Evolutionary conservation across 1,140 invertebrate species (phyloP).

Genomic region (Ostrea edulis): DNA sequence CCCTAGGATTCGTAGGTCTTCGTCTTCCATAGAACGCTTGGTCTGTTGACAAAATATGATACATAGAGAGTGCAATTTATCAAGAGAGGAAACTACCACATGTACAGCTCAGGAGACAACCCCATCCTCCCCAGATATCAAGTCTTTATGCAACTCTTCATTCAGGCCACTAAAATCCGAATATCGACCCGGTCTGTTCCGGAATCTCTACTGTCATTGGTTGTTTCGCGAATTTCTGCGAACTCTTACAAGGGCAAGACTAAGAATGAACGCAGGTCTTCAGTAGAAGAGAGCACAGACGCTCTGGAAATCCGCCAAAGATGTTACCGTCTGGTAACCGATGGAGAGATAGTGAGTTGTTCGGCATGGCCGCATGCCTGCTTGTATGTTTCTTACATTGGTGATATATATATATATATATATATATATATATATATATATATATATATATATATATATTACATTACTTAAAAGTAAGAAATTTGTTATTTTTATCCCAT

Average conservation of each 20-base stretch:
- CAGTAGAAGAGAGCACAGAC: neutral
- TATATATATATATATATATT: too few species aligned
- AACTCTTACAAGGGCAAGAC: slow-evolving; percentile 36
- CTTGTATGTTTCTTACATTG: neutral
- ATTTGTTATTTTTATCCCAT: neutral
- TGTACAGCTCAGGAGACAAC: neutral
- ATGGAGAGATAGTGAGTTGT: neutral
- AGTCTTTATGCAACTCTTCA: slow-evolving; percentile 33
- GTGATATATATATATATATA: too few species aligned
- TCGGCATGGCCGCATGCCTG: neutral
- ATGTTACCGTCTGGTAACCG: neutral
- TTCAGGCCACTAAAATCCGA: slow-evolving; percentile 38
- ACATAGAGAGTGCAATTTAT: neutral
- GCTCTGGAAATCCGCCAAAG: neutral
- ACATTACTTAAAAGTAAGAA: neutral
- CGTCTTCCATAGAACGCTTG: too few species aligned
- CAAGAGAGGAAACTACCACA: neutral
- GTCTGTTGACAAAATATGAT: too few species aligned
- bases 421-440: too few species aligned
- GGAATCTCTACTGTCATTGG: slow-evolving; percentile 34
- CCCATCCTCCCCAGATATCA: neutral
- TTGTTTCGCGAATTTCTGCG: slow-evolving; percentile 27
- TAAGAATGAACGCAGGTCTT: slow-evolving; percentile 14
- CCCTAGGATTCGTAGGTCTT: too few species aligned
- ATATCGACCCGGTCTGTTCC: slow-evolving; percentile 33